Evolutionary conservation across 37 sponge, comb jelly and placozoan genomes (phyloP), one percentile per base, ranked within the genome.

Genomic region (Beroe ovata): DNA sequence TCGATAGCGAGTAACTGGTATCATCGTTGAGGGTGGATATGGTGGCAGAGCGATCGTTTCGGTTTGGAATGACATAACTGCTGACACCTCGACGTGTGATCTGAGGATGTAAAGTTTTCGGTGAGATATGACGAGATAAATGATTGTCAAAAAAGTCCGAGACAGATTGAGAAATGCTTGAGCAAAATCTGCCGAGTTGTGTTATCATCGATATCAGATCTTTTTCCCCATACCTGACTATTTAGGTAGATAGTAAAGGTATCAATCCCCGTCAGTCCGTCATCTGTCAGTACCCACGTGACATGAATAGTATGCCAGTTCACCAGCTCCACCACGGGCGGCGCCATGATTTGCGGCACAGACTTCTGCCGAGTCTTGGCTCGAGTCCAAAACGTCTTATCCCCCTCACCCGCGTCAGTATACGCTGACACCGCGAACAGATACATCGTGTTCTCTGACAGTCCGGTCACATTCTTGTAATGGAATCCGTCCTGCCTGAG

Each of bases 251-350:
- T 77, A 25, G 84, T 77, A 41, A 77, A 77, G 54, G 84, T 77
- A 25, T 77, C 84, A 23, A 77, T 77, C 8, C 84, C 84, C 26
- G 84, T 77, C 54, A 77, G 38, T 42, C 84, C 84, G 41, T 77
- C 84, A 25, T 77, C 84, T 21, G 38, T 33, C 42, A 77, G 84
- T 25, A n/a, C n/a, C 84, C 84, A 77, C 47, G 1, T 23, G 20
- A 77, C 84, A 33, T 77, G 22, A 19, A 42, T 42, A 6, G 42
- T 77, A 35, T 77, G 42, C 84, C 84, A 77, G 54, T 77, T n/a
- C 1, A 77, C 0, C 54, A 42, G 54, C 84, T 40, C 26, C 8
- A 77, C 84, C 11, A 2, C 4, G 11, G 84, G 84, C 11, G 42
- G 8, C 28, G 3, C 54, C 84, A 77, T 77, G 23, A 42, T 39